Evolutionary conservation across 1,140 invertebrate species (phyloP), one percentile per base, ranked within the genome.

Genomic region (Aphelinus atriplicis): DNA sequence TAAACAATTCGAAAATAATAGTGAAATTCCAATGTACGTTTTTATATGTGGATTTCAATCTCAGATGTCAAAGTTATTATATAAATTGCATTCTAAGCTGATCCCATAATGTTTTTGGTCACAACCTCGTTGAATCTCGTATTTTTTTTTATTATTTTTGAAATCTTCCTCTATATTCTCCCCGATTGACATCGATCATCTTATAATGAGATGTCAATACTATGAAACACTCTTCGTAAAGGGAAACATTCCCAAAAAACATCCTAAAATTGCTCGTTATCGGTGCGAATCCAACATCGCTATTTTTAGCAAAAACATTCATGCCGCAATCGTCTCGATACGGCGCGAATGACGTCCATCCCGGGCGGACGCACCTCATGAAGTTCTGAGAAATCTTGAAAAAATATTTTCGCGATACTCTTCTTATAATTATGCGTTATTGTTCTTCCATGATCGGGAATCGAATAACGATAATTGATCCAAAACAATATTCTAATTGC

Each of bases 71-170:
- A 26, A 26, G 26, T 62, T 83, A 80, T 78, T 78, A n/a, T 64
- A 82, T 81, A 85, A 85, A 83, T 79, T 84, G 83, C 82, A 84
- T 81, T 83, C 79, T 84, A 84, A 84, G 80, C 83, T 85, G 83
- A 85, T 85, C 83, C 84, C 84, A 84, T 84, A 83, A 83, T 79
- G 81, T 84, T 82, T 70, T 85, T 84, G 84, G 84, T 85, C 84
- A 85, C 83, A 85, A 85, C 82, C 83, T 81, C 83, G 78, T 83
- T 85, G 73, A 81, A 82, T 79, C 58, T 73, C 26, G 57, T 45
- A 7, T 68, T 48, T 67, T 26, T 26, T 6, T 66, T 4, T 9
- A 53, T 53, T 53, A 53, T 53, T 53, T 26, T 26, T 26, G 26
- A 26, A 26, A 26, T 26, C 26, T 26, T 26, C 26, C 26, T 26